phyloP scores from a whole-genome alignment of 2,888 invertebrate species.

The Erebia palarica region DNA sequence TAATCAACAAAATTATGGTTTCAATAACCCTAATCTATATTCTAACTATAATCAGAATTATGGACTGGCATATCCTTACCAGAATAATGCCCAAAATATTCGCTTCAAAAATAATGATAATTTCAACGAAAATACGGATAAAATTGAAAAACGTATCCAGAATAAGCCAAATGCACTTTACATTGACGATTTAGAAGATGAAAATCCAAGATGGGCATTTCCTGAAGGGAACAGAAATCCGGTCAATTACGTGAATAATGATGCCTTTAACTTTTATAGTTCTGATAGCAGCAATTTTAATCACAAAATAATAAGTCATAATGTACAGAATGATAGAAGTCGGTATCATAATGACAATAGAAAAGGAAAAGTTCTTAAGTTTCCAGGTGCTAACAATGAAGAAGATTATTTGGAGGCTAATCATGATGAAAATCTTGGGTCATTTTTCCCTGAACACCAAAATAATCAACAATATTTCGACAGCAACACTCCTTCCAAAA shows the following conservation, averaged over 20 bases:
- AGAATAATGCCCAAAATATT: slow-evolving; percentile 44
- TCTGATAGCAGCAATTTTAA: slow-evolving; percentile 8
- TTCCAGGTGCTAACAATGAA: slow-evolving; percentile 42
- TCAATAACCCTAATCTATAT: slow-evolving; percentile 36
- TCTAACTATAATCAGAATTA: slow-evolving; percentile 35
- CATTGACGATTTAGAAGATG: slow-evolving; percentile 41
- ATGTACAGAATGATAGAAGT: slow-evolving; percentile 20
- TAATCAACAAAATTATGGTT: slow-evolving; percentile 36
- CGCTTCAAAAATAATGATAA: slow-evolving; percentile 43
- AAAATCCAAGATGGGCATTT: slow-evolving; percentile 56
- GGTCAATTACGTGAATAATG: slow-evolving; percentile 24
- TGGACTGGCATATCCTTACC: slow-evolving; percentile 48
- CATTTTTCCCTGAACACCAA: slow-evolving; percentile 43
- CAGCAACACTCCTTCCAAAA: neutral
- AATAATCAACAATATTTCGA: slow-evolving; percentile 12
- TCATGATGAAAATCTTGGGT: slow-evolving; percentile 39
- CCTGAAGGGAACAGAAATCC: slow-evolving; percentile 47
- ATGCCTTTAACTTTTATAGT: slow-evolving; percentile 24
- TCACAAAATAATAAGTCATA: slow-evolving; percentile 30
- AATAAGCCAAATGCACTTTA: slow-evolving; percentile 50
- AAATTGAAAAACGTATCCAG: slow-evolving; percentile 64
- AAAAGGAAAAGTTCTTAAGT: slow-evolving; percentile 45
- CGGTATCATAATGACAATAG: slow-evolving; percentile 29
- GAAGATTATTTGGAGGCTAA: slow-evolving; percentile 27
- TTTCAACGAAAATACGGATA: slow-evolving; percentile 33